Base-by-base conservation (phyloP, 2,888 invertebrate species). In the Dolomedes plantarius region DNA sequence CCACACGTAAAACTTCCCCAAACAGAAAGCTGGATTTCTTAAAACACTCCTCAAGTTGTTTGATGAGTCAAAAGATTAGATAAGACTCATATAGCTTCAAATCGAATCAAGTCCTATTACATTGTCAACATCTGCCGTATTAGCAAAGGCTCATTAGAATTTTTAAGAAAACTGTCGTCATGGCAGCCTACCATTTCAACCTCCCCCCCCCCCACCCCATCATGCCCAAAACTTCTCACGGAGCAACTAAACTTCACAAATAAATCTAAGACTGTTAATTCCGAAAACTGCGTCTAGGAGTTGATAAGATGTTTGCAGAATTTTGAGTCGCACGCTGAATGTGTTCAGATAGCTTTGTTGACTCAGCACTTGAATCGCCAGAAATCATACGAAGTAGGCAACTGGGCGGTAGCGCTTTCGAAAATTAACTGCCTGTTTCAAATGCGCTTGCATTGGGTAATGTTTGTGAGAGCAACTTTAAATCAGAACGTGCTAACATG, bases 251-350 rank as follows among this genome's bases (percentile, higher is more conserved):
- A 36, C 36, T 36, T 9, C 9, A 36, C 56, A 56, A 56, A 56
- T 56, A 56, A 56, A 56, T 50, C 31, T 36, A 68, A 67, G 50
- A 27, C 32, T 23, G 32, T 27, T 56, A 31, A 64, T 19, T 31
- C 32, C 13, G 56, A 36, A 69, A 71, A 64, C 72, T 36, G 64
- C 56, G 31, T 31, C 72, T 41, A 67, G 36, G 16, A 50, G 16
- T 39, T 19, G 79, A 72, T 80, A 80, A 80, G 72, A 73, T 73
- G 50, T 80, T 73, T 80, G 65, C 67, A 3, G 50, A 67, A 67
- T 67, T 76, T 76, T 68, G 32, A 68, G 76, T 68, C 67, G 46
- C 67, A 67, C 29, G 32, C 65, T 65, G 29, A 65, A 31, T 1
- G 29, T n/a, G 29, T 56, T 72, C 9, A 19, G 65, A 64, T 65